These are phyloP conservation scores for Serripes groenlandicus DNA, from an alignment of 2,888 invertebrate genomes.

Conservation along the genomic window DNA sequence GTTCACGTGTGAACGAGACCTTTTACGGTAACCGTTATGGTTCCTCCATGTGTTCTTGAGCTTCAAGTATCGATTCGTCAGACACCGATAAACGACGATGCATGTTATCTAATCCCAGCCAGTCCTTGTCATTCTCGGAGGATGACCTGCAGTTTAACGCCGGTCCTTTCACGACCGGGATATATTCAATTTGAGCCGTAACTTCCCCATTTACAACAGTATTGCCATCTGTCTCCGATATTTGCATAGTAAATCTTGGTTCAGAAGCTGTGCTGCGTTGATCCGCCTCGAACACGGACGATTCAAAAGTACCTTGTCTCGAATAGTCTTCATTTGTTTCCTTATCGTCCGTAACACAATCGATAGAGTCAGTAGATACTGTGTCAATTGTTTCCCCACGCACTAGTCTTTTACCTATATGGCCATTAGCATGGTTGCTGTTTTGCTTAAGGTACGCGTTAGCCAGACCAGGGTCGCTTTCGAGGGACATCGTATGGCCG, in stretches of 20 bases:
- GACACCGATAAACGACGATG: slow-evolving; percentile 7
- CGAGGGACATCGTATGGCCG: slow-evolving; percentile 55
- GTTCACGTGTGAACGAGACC: too few relatives aligned
- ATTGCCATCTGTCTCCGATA: not conserved
- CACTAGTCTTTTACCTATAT: slow-evolving; percentile 52
- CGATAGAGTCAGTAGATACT: slow-evolving; percentile 60
- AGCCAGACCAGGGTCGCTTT: slow-evolving; percentile 59
- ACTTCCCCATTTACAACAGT: not conserved
- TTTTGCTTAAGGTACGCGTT: slow-evolving; percentile 29
- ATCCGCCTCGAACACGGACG: slow-evolving; percentile 12
- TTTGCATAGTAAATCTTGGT: slow-evolving; percentile 6
- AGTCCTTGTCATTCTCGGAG: slow-evolving; percentile 11
- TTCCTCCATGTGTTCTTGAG: too few relatives aligned
- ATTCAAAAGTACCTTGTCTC: slow-evolving; percentile 9
- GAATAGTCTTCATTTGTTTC: slow-evolving; percentile 31
- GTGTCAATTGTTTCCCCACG: slow-evolving; percentile 67
- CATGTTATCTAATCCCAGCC: not conserved
- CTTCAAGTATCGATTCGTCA: not conserved
- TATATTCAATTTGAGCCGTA: slow-evolving; percentile 11
- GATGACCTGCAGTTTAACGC: not conserved
- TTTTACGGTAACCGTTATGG: too few relatives aligned
- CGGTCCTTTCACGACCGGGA: not conserved
- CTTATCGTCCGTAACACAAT: slow-evolving; percentile 43
- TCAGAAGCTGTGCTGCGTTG: slow-evolving; percentile 10
- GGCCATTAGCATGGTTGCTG: slow-evolving; percentile 56